These are phyloP conservation scores for Halictus rubicundus DNA, from an alignment of 1,140 invertebrate species.

Conservation along the genomic window DNA sequence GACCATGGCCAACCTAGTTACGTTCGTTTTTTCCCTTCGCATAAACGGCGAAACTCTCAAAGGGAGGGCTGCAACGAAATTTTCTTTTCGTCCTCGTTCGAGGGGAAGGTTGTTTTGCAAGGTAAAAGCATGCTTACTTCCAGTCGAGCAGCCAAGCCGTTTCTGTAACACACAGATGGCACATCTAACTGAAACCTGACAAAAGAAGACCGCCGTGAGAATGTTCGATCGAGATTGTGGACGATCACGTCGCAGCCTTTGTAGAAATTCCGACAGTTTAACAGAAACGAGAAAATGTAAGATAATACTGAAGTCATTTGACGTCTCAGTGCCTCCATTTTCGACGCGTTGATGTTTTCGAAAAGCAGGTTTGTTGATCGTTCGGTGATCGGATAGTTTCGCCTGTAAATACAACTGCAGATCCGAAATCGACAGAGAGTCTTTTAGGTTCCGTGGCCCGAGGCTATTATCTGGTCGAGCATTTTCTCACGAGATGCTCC, in stretches of 20 bases:
- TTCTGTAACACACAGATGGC: conserved; percentile 72
- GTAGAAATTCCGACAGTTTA: too few relatives aligned
- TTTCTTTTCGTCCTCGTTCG: conserved; percentile 21
- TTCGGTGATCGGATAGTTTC: not conserved
- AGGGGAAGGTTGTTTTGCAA: conserved; percentile 33
- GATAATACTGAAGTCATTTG: too few relatives aligned
- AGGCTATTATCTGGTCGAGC: conserved; percentile 71
- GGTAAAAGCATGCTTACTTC: conserved; percentile 64
- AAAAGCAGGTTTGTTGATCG: not conserved
- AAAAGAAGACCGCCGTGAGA: conserved; percentile 28
- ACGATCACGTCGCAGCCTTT: too few relatives aligned
- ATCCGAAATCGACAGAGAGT: conserved; percentile 36
- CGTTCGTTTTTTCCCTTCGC: conserved; percentile 1
- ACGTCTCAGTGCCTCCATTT: too few relatives aligned
- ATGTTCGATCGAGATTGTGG: not conserved
- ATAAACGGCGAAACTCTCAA: conserved; percentile 10
- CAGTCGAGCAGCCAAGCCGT: conserved; percentile 53
- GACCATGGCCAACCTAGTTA: not conserved
- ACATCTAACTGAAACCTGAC: conserved; percentile 30
- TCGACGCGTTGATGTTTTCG: too few relatives aligned
- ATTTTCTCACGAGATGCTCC: conserved; percentile 77
- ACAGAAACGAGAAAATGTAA: too few relatives aligned
- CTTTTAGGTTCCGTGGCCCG: conserved; percentile 73
- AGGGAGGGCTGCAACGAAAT: conserved; percentile 24
- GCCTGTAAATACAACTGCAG: conserved; percentile 58